A percentile compares a stretch with the other conserved stretches of the same genome.
These are phyloP conservation scores for Coreius guichenoti DNA, from an alignment of 2,797 vertebrate genomes.

Conservation along the genomic window DNA sequence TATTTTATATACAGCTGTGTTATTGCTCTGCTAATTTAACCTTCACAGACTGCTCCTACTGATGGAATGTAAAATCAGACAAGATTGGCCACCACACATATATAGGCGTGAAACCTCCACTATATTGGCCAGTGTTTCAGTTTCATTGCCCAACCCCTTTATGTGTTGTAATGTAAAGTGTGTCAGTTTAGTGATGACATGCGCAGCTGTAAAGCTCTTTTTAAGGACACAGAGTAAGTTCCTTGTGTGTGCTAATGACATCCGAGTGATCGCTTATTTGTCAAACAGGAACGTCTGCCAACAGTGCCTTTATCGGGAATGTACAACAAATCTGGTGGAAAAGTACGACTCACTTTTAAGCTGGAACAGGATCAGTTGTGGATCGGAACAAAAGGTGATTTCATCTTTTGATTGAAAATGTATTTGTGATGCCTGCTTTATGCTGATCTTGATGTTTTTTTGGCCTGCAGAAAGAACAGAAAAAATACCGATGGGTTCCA, in stretches of 20 bases:
- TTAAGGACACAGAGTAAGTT: constrained; percentile 38
- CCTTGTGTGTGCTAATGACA: constrained; percentile 48
- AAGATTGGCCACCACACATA: no score
- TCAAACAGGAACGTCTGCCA: constrained; percentile 92
- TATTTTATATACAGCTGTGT: no score
- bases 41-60: no score
- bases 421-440: not conserved
- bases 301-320: constrained; percentile 97
- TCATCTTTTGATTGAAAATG: constrained; percentile 4
- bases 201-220: not conserved
- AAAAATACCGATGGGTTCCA: constrained; percentile 99
- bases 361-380: constrained; percentile 99
- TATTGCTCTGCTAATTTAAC: no score
- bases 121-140: no score
- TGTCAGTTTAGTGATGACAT: not conserved
- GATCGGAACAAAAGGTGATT: constrained; percentile 98
- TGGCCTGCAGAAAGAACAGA: constrained; percentile 92
- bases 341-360: constrained; percentile 98
- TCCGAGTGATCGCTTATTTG: constrained; percentile 56
- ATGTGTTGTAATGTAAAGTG: not conserved
- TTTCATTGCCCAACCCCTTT: not conserved
- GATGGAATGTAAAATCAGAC: no score
- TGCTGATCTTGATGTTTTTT: constrained; percentile 40
- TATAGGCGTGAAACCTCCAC: no score
- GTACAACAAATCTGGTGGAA: constrained; percentile 98